Evolutionary conservation across 2,797 vertebrate genomes (phyloP), one percentile per base, ranked within the genome.

Genomic region (Neoniphon sammara): DNA sequence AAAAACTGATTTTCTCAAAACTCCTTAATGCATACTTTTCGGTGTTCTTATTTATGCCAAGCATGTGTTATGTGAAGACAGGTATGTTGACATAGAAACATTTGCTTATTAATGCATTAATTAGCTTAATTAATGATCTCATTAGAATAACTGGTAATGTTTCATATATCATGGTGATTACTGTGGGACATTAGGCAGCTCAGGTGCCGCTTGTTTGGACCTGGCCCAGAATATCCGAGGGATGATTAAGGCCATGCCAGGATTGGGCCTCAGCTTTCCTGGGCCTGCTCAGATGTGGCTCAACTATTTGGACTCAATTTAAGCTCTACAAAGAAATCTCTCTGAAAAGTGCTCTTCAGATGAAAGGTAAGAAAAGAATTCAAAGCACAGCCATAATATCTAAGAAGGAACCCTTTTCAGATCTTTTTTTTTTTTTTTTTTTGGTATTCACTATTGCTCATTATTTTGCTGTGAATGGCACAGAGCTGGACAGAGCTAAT

Each of bases 111-210:
- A 82, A 72, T 49, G 54, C 1, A 84, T 84, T 80, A 83, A 87
- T 57, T 86, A 83, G 56, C 71, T 70, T 80, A 81, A 87, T 86
- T 64, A 89, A 85, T 84, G 67, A 70, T 25, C 0, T 50, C 53
- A 85, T 89, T 83, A 83, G 62, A 67, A 81, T 82, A 81, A 82
- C 75, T 21, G 68, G 70, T 70, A 64, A 34, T 70, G 81, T 74
- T 83, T 78, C 82, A 90, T 80, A 76, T 64, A 82, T 87, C 68
- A 59, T 36, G 50, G 80, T 80, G 80, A 89, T 86, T 79, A 85
- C 69, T 14, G 46, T 50, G 25, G 61, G 65, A 75, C 78, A 77
- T 81, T 79, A 76, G 53, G 55, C 56, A 64, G 73, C 81, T 83
- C 60, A 55, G 84, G 65, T 75, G 77, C 57, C 63, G 84, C 63